Evolutionary conservation across 2,797 vertebrate species (phyloP).

Genomic region (Tauraco hartlaubi): DNA sequence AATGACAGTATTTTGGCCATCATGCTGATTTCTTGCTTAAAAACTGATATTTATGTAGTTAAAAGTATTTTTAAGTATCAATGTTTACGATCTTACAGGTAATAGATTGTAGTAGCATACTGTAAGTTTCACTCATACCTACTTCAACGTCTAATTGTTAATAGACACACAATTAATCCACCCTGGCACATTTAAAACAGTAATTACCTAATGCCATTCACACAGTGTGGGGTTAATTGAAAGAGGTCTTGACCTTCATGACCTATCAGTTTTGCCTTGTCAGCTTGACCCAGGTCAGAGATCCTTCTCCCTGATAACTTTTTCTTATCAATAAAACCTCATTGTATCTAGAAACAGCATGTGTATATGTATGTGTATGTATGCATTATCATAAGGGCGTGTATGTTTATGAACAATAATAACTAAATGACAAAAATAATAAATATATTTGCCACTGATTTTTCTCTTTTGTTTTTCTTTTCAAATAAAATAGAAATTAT

Average conservation of each 20-base stretch:
- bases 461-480: neutral
- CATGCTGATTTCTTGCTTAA: neutral
- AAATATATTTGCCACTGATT: neutral
- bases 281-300: conserved; percentile 50
- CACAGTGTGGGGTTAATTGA: conserved; percentile 35
- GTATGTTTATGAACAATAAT: neutral
- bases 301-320: neutral
- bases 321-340: neutral
- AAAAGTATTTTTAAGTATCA: neutral
- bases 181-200: neutral
- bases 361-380: too few relatives aligned
- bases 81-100: neutral
- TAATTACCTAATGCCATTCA: conserved; percentile 10
- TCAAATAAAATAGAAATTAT: neutral
- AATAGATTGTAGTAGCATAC: neutral
- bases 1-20: neutral
- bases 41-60: neutral
- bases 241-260: conserved; percentile 1
- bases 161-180: neutral
- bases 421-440: neutral
- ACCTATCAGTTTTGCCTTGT: neutral
- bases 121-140: neutral
- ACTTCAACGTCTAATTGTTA: neutral
- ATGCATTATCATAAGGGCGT: neutral
- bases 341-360: neutral